phyloP scores from a whole-genome alignment of 1,140 invertebrate genomes.

The Sarcophaga bullata region DNA sequence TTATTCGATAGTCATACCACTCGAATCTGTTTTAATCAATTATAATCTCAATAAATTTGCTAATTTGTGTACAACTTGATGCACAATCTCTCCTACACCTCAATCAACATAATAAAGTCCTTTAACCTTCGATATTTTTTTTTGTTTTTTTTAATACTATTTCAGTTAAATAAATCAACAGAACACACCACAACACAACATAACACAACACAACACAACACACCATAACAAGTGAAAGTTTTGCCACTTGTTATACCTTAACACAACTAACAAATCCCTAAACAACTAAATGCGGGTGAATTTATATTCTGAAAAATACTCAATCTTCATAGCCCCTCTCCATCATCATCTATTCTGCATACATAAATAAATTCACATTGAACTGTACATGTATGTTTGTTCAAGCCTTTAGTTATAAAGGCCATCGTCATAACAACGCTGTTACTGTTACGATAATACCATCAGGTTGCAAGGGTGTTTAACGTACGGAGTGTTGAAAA shows the following conservation, averaged over 20 bases:
- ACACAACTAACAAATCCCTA: neutral
- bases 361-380: neutral
- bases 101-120: too few species aligned
- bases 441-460: neutral
- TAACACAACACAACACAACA: neutral
- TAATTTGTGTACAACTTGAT: too few species aligned
- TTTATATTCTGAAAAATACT: too few species aligned
- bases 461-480: neutral
- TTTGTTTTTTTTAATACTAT: too few species aligned
- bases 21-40: too few species aligned
- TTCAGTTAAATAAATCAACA: neutral
- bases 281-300: neutral
- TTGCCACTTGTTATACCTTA: neutral
- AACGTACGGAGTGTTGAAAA: neutral
- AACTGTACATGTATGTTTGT: neutral
- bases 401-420: neutral
- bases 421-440: conserved; percentile 11
- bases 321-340: too few species aligned
- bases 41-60: too few species aligned
- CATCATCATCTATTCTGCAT: too few species aligned
- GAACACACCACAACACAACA: neutral
- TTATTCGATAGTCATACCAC: too few species aligned
- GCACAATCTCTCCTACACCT: too few species aligned
- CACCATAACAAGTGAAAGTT: neutral
- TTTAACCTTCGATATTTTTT: too few species aligned